Conservation (phyloP, 2,888 invertebrate species). For the Metallyticus violacea region DNA sequence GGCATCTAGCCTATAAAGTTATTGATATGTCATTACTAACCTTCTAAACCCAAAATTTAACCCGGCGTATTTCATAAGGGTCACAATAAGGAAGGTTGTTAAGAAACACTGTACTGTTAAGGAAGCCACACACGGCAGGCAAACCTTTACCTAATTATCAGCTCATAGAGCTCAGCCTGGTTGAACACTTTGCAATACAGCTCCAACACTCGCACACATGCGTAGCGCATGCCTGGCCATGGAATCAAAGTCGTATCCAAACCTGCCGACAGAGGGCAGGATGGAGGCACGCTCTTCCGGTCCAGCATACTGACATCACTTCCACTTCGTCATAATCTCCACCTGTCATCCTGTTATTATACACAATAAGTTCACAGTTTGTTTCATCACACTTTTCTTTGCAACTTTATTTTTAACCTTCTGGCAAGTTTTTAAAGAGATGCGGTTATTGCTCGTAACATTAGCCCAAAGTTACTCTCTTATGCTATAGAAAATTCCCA, state of each 20-base stretch:
- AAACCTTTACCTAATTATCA: slow-evolving; percentile 68
- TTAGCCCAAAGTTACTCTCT: no score
- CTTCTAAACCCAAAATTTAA: not conserved
- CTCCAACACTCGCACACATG: slow-evolving; percentile 78
- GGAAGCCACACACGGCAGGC: not conserved
- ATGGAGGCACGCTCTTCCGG: slow-evolving; percentile 33
- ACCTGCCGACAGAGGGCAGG: slow-evolving; percentile 50
- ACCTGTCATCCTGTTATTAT: slow-evolving; percentile 15
- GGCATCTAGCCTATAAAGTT: no score
- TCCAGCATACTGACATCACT: slow-evolving; percentile 29
- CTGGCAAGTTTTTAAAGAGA: no score
- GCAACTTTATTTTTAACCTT: no score
- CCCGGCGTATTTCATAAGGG: not conserved
- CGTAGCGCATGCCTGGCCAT: slow-evolving; percentile 82
- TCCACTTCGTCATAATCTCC: slow-evolving; percentile 22
- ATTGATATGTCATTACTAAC: not conserved
- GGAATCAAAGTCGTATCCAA: slow-evolving; percentile 56
- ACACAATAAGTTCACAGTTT: not conserved
- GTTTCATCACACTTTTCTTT: no score
- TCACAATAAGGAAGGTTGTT: no score
- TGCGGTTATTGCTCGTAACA: no score
- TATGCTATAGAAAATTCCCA: no score
- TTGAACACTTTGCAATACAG: slow-evolving; percentile 87
- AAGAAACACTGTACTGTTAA: no score
- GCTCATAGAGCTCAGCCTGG: slow-evolving; percentile 72